phyloP scores from a whole-genome alignment of 2,888 invertebrate genomes.

The Strigamia crassipes region DNA sequence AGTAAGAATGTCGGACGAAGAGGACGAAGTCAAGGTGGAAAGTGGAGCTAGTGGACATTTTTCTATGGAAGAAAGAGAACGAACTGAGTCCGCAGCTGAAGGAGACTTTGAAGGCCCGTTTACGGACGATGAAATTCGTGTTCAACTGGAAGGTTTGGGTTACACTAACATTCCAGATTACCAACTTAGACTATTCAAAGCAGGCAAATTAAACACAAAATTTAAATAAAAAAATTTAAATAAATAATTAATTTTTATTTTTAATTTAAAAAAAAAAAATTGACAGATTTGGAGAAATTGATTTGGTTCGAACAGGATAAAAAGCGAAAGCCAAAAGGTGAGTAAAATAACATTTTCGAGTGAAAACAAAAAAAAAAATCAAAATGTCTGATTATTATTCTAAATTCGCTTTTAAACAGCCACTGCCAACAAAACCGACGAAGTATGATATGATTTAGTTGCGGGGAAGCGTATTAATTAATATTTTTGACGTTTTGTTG shows the following conservation, averaged over 20 bases:
- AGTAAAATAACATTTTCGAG: not conserved
- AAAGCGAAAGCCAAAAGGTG: not conserved
- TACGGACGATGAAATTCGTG: constrained; percentile 49
- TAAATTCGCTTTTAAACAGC: not conserved
- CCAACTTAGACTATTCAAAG: constrained; percentile 47
- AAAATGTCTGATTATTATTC: no score
- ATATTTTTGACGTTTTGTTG: not conserved
- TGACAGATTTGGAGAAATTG: constrained; percentile 24
- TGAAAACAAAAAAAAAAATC: no score
- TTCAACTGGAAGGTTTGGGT: constrained; percentile 48
- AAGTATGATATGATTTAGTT: not conserved
- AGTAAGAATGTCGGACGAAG: constrained; percentile 42
- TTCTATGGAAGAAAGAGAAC: not conserved
- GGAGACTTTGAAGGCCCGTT: constrained; percentile 39
- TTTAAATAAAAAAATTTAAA: not conserved
- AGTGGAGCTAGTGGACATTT: constrained; percentile 35
- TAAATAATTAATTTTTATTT: not conserved
- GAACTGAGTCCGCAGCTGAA: not conserved
- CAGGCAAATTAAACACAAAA: constrained; percentile 16
- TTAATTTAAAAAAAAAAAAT: not conserved
- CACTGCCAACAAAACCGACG: not conserved
- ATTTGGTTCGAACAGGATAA: constrained; percentile 24
- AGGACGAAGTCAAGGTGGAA: not conserved
- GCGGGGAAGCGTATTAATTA: not conserved
- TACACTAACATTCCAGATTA: constrained; percentile 48